Conservation (phyloP, 1,140 invertebrate species). For the Trachelipus rathkii region DNA sequence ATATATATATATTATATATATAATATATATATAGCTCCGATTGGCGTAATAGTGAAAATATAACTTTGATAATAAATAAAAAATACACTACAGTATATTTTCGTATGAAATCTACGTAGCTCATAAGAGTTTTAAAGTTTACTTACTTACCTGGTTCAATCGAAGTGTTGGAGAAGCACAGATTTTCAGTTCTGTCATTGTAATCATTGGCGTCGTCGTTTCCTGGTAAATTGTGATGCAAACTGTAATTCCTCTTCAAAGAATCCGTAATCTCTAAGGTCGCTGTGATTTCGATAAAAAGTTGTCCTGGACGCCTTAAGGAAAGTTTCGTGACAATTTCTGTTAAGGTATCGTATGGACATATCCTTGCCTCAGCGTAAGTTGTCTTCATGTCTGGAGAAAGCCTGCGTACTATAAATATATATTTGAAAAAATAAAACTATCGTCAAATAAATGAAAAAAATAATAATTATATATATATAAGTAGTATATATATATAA, state of each 20-base stretch:
- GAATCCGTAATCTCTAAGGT: not conserved
- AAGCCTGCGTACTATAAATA: constrained; percentile 36
- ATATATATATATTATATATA: constrained; percentile 5
- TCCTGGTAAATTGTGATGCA: not conserved
- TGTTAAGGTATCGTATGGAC: constrained; percentile 30
- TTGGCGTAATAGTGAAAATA: too few relatives aligned
- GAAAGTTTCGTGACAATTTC: not conserved
- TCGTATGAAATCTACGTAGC: too few relatives aligned
- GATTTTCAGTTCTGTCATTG: not conserved
- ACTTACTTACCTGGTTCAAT: not conserved
- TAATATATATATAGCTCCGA: too few relatives aligned
- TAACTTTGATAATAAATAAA: too few relatives aligned
- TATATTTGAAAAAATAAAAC: too few relatives aligned
- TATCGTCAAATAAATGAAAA: too few relatives aligned
- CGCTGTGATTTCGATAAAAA: not conserved
- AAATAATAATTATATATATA: too few relatives aligned
- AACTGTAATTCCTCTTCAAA: not conserved
- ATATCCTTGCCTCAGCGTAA: constrained; percentile 40
- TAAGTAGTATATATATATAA: too few relatives aligned
- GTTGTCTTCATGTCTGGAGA: constrained; percentile 38
- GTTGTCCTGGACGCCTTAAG: not conserved
- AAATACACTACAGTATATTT: too few relatives aligned
- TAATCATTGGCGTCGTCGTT: not conserved
- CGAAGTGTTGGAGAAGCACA: not conserved
- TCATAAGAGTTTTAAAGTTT: too few relatives aligned